Base-by-base conservation (phyloP, 2,888 invertebrate genomes). In the Auanema freiburgensis region DNA sequence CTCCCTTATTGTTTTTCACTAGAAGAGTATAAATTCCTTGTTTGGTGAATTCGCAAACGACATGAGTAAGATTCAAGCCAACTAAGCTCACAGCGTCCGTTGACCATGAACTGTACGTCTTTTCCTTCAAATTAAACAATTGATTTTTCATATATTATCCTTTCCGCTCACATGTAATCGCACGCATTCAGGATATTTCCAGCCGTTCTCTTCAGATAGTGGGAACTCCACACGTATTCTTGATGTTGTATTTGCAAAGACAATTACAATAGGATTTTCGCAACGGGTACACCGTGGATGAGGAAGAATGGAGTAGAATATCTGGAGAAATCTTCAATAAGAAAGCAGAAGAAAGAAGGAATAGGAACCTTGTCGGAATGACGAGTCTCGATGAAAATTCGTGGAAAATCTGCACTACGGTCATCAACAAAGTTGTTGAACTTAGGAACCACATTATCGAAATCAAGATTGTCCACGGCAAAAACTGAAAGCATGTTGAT, bases 161-260 rank as follows among this genome's bases (percentile, higher is more conserved):
- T 46, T 10, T 18, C 14, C 14, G 12, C 50, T 50, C 57, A 58
- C 57, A 51, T 51, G n/a, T 41, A 59, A 24, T 18, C 49, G 59
- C 40, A 77, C 78, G 57, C 79, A 79, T 63, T 80, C 79, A 6
- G 79, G 79, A 55, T 74, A 74, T 53, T 71, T 72, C 78, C 78
- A 79, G n/a, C 75, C 70, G 40, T 69, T 67, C 12, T 71, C 72
- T 21, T 72, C 74, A 16, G 66, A 65, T 1, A 78, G 66, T 49
- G 69, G 67, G 52, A 69, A 78, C 41, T 74, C 69, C 10, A 78
- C 63, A 42, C 67, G 63, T 10, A 78, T 69, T 8, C 71, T 64
- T 33, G 66, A 60, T 42, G 71, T 61, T 21, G 66, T 65, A 44
- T 74, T 74, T 1, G 57, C 66, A 5, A 44, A 59, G 50, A 69